These are phyloP conservation scores for Meiosimyza platycephala DNA, from an alignment of 2,888 invertebrate genomes.

Conservation along the genomic window DNA sequence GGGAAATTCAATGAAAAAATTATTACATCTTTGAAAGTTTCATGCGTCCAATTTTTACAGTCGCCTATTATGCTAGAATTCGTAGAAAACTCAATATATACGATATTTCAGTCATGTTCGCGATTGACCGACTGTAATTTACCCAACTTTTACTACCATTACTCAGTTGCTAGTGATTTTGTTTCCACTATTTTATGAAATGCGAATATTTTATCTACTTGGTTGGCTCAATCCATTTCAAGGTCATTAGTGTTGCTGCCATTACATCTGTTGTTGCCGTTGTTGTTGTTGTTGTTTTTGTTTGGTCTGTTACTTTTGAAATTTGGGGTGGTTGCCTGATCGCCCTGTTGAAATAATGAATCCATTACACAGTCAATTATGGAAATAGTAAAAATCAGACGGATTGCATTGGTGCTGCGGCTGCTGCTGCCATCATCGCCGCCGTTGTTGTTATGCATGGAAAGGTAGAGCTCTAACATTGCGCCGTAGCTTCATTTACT, in stretches of 20 bases:
- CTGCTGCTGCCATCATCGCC: conserved; percentile 22
- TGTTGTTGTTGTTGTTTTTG: conserved; percentile 6
- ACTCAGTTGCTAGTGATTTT: too few relatives aligned
- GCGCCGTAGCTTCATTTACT: background rate
- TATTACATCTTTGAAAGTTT: too few relatives aligned
- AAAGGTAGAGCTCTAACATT: background rate
- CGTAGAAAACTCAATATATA: too few relatives aligned
- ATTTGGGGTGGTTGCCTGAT: conserved; percentile 21
- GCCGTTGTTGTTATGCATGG: background rate
- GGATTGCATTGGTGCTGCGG: conserved; percentile 42
- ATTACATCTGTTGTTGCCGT: conserved; percentile 12
- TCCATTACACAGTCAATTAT: conserved; percentile 35
- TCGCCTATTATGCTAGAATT: too few relatives aligned
- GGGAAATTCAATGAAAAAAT: too few relatives aligned
- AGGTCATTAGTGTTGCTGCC: conserved; percentile 15
- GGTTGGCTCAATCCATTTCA: too few relatives aligned
- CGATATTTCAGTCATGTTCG: too few relatives aligned
- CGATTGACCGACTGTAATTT: too few relatives aligned
- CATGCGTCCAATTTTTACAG: too few relatives aligned
- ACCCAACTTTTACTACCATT: too few relatives aligned
- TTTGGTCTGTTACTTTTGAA: conserved; percentile 24
- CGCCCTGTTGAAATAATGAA: conserved; percentile 53
- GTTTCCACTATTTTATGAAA: too few relatives aligned
- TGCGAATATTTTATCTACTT: too few relatives aligned
- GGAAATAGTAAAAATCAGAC: conserved; percentile 33